phyloP scores from a whole-genome alignment of 2,797 vertebrate genomes.

The Sarcoramphus papa region DNA sequence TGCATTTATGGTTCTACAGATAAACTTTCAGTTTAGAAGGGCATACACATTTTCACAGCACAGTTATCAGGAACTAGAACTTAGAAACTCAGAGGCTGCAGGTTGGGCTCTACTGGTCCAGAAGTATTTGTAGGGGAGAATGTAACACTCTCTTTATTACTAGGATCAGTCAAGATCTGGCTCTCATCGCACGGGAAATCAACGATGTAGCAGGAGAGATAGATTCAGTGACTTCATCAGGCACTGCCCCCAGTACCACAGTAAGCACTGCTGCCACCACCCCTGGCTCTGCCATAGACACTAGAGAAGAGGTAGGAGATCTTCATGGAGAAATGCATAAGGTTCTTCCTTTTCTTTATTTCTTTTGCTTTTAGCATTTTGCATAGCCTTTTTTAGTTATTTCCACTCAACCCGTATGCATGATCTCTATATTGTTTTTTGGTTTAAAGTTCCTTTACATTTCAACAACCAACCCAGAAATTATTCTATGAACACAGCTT shows the following conservation, averaged over 20 bases:
- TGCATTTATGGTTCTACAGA: background rate
- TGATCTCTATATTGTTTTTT: constrained; percentile 61
- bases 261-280: constrained; percentile 99
- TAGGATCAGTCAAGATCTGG: constrained; percentile 99
- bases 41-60: background rate
- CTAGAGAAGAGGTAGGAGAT: constrained; percentile 98
- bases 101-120: background rate
- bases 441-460: constrained; percentile 46
- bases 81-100: background rate
- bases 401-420: constrained; percentile 53
- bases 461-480: constrained; percentile 38
- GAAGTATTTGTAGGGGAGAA: background rate
- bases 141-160: constrained; percentile 61
- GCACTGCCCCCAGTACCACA: constrained; percentile 97
- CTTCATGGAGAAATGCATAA: constrained; percentile 88
- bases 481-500: constrained; percentile 19
- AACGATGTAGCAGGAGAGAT: constrained; percentile 99
- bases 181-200: constrained; percentile 98
- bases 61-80: background rate
- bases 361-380: constrained; percentile 80
- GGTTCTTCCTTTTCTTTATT: constrained; percentile 86
- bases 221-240: constrained; percentile 97
- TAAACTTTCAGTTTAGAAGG: background rate
- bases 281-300: constrained; percentile 98
- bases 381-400: constrained; percentile 75